These are phyloP conservation scores for Melipona bicolor DNA, from an alignment of 2,888 invertebrate genomes.

Conservation along the genomic window DNA sequence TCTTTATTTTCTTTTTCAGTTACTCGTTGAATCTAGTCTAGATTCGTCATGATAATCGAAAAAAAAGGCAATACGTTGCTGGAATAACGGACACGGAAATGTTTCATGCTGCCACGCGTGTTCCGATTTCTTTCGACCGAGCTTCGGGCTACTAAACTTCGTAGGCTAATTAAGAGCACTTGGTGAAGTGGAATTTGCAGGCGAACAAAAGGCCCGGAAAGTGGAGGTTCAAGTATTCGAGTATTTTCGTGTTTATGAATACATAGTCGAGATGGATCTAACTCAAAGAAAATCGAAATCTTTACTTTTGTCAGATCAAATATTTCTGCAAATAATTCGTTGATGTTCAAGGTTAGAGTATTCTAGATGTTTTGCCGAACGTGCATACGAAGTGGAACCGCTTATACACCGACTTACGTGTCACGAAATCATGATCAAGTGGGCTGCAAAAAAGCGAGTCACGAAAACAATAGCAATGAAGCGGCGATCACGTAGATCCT, in stretches of 20 bases:
- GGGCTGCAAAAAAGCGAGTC: conserved; percentile 23
- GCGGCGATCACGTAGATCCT: conserved; percentile 52
- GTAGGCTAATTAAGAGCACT: conserved; percentile 21
- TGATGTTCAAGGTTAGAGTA: neutral
- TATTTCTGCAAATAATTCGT: neutral
- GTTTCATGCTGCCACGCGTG: conserved; percentile 5
- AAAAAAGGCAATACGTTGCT: conserved; percentile 26
- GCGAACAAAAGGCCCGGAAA: neutral
- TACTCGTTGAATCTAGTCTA: conserved; percentile 27
- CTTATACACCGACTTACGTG: conserved; percentile 39
- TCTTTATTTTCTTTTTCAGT: neutral
- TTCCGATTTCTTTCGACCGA: conserved; percentile 35
- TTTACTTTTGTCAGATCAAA: neutral
- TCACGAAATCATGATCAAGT: conserved; percentile 41
- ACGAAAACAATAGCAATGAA: conserved; percentile 41
- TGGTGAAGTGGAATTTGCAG: conserved; percentile 5
- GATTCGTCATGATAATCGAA: conserved; percentile 50
- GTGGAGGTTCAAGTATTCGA: neutral
- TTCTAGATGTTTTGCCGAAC: conserved; percentile 4
- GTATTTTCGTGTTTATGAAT: neutral
- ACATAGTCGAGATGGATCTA: neutral
- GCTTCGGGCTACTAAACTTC: conserved; percentile 20
- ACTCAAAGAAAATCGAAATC: neutral
- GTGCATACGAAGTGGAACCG: conserved; percentile 5
- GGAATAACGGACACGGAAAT: conserved; percentile 35